phyloP scores from a whole-genome alignment of 2,888 invertebrate species.

The Vanessa cardui region DNA sequence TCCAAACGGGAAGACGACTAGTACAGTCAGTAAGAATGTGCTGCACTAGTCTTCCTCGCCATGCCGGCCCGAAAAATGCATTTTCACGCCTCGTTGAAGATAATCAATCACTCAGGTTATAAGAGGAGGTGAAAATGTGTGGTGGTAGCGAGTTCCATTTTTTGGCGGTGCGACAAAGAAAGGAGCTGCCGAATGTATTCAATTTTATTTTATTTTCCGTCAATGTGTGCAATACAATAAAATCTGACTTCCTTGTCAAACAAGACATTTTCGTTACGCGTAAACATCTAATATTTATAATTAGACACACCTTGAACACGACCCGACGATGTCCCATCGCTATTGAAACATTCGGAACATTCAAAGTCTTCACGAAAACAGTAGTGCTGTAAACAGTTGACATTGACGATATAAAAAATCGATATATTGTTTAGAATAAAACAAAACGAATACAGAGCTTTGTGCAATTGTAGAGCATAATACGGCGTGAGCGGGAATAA shows the following conservation, averaged over 20 bases:
- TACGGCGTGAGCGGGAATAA: not conserved
- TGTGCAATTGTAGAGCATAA: constrained; percentile 3
- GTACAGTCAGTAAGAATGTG: no score
- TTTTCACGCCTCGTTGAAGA: no score
- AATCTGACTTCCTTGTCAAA: not conserved
- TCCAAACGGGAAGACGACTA: no score
- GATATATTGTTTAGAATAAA: not conserved
- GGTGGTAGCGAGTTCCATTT: no score
- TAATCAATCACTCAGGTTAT: no score
- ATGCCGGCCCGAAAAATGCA: no score
- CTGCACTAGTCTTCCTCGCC: no score
- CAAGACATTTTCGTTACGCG: not conserved
- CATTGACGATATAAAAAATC: not conserved
- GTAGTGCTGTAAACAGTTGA: not conserved
- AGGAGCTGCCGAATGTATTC: no score
- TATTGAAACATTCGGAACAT: not conserved
- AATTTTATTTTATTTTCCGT: no score
- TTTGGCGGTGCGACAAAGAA: no score
- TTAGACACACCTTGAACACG: not conserved
- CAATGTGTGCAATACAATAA: not conserved
- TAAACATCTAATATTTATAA: not conserved
- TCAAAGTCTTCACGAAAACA: not conserved
- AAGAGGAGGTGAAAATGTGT: no score
- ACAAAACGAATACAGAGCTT: not conserved
- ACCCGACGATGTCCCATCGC: not conserved